Evolutionary conservation across 2,888 invertebrate genomes (phyloP), one percentile per base, ranked within the genome.

Genomic region (Lasioglossum morio): DNA sequence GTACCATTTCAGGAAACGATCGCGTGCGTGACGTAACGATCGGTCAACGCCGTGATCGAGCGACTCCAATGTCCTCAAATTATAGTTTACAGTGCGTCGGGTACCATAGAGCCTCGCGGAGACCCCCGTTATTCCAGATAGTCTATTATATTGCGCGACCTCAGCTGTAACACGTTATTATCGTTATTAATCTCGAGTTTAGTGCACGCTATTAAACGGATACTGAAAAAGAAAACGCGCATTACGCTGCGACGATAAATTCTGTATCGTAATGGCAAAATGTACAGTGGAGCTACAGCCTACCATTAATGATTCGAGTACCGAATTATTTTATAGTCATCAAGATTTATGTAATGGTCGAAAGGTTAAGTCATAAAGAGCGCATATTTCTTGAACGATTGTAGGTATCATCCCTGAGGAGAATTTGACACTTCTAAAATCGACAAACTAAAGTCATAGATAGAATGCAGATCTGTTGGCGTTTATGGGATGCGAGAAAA

Each of bases 1-100:
- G 69, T 69, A 23, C 69, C 69, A 69, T 72, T 72, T 72, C 72
- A 34, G 30, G 40, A 72, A 72, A 72, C 27, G 43, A 46, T 46
- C 48, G 48, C 27, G 16, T 72, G 4, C 40, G 27, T 72, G 72
- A 72, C 46, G 40, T 46, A 72, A 72, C 46, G 27, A 72, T 72
- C 72, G 46, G 40, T 72, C 72, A 30, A 30, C 48, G 48, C 48
- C 30, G 30, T 23, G 48, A 72, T 72, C 23, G 72, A 19, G 27
- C 48, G 12, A 34, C 23, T 19, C 30, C 30, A 48, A 19, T 23
- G 72, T 48, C 30, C 48, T 72, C 34, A 72, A 72, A 72, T 72
- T 72, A 72, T 48, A 72, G 72, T 14, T 34, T 30, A 7, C 48
- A 19, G 27, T 23, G 46, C 30, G 30, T 72, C 4, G 30, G 48